phyloP scores from a whole-genome alignment of 2,888 invertebrate species.

The Chrysodeixis includens region DNA sequence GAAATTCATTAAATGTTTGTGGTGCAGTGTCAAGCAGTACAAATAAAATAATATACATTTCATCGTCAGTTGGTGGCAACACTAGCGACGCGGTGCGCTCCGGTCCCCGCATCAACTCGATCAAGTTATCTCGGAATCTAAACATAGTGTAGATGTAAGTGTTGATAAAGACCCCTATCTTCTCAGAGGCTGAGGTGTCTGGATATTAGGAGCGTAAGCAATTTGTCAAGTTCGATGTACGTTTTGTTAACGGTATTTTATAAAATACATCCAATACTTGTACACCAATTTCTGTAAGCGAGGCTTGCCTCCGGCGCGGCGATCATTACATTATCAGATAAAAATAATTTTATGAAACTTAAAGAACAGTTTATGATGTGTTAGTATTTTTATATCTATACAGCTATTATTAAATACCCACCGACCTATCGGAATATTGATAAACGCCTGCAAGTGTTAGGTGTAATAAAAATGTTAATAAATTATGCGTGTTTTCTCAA shows the following conservation, averaged over 20 bases:
- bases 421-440: slow-evolving; percentile 4
- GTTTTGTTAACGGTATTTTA: slow-evolving; percentile 81
- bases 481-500: neutral
- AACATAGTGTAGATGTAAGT: slow-evolving; percentile 81
- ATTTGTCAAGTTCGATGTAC: slow-evolving; percentile 86
- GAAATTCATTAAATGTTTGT: slow-evolving; percentile 47
- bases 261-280: slow-evolving; percentile 58
- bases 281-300: slow-evolving; percentile 63
- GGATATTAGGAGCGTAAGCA: slow-evolving; percentile 87
- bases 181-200: slow-evolving; percentile 82
- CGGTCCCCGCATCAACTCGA: slow-evolving; percentile 75
- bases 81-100: slow-evolving; percentile 63
- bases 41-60: slow-evolving; percentile 57
- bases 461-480: neutral
- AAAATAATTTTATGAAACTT: slow-evolving; percentile 38
- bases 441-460: slow-evolving; percentile 3
- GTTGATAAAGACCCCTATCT: slow-evolving; percentile 79
- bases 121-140: slow-evolving; percentile 85
- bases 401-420: slow-evolving; percentile 7
- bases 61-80: slow-evolving; percentile 66
- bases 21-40: slow-evolving; percentile 44
- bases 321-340: slow-evolving; percentile 60
- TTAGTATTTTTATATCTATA: slow-evolving; percentile 27
- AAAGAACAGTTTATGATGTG: slow-evolving; percentile 23
- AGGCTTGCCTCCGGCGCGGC: slow-evolving; percentile 60